A percentile compares a stretch with the other conserved stretches of the same genome.
phyloP scores from a whole-genome alignment of 2,888 invertebrate genomes.

The Clitarchus hookeri region DNA sequence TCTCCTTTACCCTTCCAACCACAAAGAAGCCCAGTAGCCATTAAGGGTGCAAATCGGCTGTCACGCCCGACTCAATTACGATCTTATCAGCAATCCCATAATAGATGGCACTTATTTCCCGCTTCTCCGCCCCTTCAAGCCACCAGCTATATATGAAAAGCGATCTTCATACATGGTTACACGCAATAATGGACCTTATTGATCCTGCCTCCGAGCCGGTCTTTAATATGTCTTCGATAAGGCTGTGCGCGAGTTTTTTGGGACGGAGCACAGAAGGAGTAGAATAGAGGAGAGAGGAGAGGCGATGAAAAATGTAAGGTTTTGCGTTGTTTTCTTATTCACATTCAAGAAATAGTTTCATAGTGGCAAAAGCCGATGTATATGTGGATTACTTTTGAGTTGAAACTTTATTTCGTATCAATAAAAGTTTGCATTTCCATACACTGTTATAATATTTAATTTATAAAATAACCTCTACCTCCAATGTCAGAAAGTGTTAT shows the following conservation, averaged over 20 bases:
- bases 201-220: constrained; percentile 27
- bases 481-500: too few species aligned
- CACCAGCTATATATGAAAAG: constrained; percentile 25
- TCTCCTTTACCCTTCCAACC: constrained; percentile 17
- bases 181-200: constrained; percentile 34
- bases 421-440: too few species aligned
- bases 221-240: constrained; percentile 34
- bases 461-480: too few species aligned
- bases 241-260: background rate
- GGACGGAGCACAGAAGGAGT: background rate
- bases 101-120: constrained; percentile 40
- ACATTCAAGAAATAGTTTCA: too few species aligned
- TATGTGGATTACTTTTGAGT: too few species aligned
- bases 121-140: constrained; percentile 18
- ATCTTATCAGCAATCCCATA: constrained; percentile 40
- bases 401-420: too few species aligned
- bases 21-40: constrained; percentile 36
- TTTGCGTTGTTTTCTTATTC: background rate
- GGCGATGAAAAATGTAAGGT: background rate
- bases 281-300: background rate
- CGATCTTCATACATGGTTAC: constrained; percentile 27
- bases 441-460: too few species aligned
- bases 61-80: constrained; percentile 40
- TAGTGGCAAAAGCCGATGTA: too few species aligned
- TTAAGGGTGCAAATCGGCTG: constrained; percentile 41